These are phyloP conservation scores for Amazona vittata DNA, from an alignment of 2,113 vertebrate genomes.

Conservation along the genomic window DNA sequence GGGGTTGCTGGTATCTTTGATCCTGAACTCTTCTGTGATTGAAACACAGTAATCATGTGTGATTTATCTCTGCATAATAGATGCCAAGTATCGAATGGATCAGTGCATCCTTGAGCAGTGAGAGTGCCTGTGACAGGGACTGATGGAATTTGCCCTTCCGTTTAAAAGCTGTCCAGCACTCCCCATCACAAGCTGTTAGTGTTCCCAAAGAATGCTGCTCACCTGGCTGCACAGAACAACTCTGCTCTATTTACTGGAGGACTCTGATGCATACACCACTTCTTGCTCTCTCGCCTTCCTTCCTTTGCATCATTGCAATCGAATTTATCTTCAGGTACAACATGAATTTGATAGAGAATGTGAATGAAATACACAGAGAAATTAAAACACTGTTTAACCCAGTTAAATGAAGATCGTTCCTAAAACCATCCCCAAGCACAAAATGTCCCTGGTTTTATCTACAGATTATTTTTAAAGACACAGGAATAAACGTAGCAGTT, in stretches of 20 bases:
- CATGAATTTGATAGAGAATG: neutral
- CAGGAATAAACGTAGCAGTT: neutral
- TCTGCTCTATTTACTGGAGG: neutral
- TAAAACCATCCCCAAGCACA: neutral
- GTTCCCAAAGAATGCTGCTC: neutral
- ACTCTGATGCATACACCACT: neutral
- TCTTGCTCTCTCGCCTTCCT: neutral
- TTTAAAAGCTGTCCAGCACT: neutral
- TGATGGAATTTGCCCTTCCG: neutral
- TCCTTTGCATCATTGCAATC: neutral
- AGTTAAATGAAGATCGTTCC: neutral
- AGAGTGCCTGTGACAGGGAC: neutral
- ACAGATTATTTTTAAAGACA: neutral
- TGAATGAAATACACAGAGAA: neutral
- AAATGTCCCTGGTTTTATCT: neutral
- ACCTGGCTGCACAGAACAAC: neutral
- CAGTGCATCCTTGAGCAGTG: neutral
- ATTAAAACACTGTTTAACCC: neutral
- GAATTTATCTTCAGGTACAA: neutral
- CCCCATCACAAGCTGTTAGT: neutral
- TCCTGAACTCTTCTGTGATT: neutral
- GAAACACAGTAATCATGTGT: neutral
- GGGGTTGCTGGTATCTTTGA: neutral
- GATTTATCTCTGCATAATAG: neutral
- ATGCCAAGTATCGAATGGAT: neutral